Evolutionary conservation across 2,888 invertebrate genomes (phyloP).

Genomic region (Papilio gigon): DNA sequence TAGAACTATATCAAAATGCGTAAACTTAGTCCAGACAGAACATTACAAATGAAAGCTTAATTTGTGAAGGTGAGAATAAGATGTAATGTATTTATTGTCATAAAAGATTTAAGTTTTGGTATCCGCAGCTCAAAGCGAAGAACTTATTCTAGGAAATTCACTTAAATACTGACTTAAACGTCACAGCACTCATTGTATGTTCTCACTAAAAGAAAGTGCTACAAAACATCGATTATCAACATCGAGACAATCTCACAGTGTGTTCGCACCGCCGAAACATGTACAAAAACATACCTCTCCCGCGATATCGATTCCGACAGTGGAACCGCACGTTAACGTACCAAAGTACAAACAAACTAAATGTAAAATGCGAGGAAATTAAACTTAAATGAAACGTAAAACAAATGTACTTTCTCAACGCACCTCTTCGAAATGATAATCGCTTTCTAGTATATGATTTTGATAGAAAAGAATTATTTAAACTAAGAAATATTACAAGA

Average conservation of each 20-base stretch:
- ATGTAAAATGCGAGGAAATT: constrained; percentile 42
- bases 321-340: background rate
- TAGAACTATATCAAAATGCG: too few relatives aligned
- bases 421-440: constrained; percentile 21
- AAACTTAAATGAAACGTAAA: constrained; percentile 48
- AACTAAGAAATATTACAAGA: background rate
- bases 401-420: constrained; percentile 59
- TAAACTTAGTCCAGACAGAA: constrained; percentile 29
- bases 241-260: constrained; percentile 52
- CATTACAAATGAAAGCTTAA: constrained; percentile 26
- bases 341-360: constrained; percentile 54
- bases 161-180: constrained; percentile 78
- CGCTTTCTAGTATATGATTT: constrained; percentile 8
- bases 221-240: constrained; percentile 33
- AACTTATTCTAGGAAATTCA: constrained; percentile 65
- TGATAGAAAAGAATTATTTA: background rate
- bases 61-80: constrained; percentile 49
- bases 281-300: background rate
- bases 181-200: constrained; percentile 77
- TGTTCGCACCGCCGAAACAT: constrained; percentile 45
- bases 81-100: constrained; percentile 66
- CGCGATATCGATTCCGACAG: too few relatives aligned
- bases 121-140: constrained; percentile 66
- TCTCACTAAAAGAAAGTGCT: constrained; percentile 54
- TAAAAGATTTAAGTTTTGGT: constrained; percentile 63